Evolutionary conservation across 2,797 vertebrate genomes (phyloP).

Genomic region (Glyptemys insculpta): DNA sequence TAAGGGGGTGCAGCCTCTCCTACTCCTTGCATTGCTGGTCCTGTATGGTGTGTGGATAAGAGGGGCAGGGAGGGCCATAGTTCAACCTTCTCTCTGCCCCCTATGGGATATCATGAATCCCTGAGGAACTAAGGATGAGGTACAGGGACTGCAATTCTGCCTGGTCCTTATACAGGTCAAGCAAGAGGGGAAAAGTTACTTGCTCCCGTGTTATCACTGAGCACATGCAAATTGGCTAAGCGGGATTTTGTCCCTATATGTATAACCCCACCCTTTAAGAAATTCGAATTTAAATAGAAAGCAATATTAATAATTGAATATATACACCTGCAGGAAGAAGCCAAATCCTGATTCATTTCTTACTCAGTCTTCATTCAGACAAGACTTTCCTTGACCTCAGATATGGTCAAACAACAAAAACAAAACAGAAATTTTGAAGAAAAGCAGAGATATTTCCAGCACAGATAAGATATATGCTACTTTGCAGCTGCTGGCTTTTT

Average conservation of each 20-base stretch:
- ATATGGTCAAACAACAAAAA: slow-evolving; percentile 5
- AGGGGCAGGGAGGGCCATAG: background rate
- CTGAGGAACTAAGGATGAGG: background rate
- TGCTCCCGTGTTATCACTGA: background rate
- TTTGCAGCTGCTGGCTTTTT: slow-evolving; percentile 25
- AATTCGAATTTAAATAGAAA: background rate
- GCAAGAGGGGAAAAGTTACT: background rate
- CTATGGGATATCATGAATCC: background rate
- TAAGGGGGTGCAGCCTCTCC: background rate
- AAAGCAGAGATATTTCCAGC: slow-evolving; percentile 44
- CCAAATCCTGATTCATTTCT: background rate
- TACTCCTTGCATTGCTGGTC: background rate
- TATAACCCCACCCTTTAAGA: background rate
- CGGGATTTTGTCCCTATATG: background rate
- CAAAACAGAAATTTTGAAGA: slow-evolving; percentile 42
- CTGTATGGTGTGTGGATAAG: background rate
- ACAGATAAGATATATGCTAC: slow-evolving; percentile 1
- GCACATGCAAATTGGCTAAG: background rate
- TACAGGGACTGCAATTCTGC: background rate
- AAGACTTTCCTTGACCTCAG: background rate
- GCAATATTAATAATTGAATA: background rate
- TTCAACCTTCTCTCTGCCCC: background rate
- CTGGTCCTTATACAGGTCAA: background rate
- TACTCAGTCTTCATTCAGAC: slow-evolving; percentile 2
- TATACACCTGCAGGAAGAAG: background rate